Evolutionary conservation across 2,113 vertebrate genomes (phyloP).

Genomic region (Gallinago undulata): DNA sequence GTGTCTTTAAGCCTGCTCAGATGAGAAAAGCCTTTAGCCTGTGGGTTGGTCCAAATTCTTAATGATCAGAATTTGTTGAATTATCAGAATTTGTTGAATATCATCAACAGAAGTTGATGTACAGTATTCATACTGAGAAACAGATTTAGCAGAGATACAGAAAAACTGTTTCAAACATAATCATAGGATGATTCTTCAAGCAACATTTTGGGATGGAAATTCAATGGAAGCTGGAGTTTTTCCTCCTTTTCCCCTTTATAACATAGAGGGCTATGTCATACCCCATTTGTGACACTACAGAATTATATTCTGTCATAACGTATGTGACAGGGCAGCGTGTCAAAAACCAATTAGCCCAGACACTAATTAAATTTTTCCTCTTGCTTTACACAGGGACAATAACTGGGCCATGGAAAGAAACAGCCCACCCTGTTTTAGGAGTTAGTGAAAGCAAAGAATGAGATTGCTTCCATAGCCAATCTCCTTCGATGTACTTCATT

Average conservation of each 20-base stretch:
- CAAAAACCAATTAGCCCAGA: background rate
- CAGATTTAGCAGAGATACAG: background rate
- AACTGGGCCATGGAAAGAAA: background rate
- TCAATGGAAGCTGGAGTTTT: background rate
- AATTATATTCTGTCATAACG: background rate
- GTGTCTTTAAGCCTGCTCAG: background rate
- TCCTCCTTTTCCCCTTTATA: background rate
- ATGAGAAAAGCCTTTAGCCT: background rate
- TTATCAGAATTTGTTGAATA: too few relatives aligned
- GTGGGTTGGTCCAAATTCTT: background rate
- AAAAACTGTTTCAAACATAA: background rate
- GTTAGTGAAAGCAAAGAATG: slow-evolving; percentile 12
- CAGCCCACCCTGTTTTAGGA: background rate
- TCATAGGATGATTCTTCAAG: background rate
- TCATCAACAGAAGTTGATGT: background rate
- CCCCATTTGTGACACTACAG: background rate
- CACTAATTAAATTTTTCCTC: background rate
- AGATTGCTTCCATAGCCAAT: slow-evolving; percentile 7
- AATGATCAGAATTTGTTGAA: background rate
- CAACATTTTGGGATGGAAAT: background rate
- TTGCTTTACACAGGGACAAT: background rate
- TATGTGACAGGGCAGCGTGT: background rate
- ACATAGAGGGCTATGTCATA: background rate
- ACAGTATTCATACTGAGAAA: background rate
- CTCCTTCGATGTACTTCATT: slow-evolving; percentile 56